Evolutionary conservation across 1,140 invertebrate genomes (phyloP).

Genomic region (Gerris buenoi): DNA sequence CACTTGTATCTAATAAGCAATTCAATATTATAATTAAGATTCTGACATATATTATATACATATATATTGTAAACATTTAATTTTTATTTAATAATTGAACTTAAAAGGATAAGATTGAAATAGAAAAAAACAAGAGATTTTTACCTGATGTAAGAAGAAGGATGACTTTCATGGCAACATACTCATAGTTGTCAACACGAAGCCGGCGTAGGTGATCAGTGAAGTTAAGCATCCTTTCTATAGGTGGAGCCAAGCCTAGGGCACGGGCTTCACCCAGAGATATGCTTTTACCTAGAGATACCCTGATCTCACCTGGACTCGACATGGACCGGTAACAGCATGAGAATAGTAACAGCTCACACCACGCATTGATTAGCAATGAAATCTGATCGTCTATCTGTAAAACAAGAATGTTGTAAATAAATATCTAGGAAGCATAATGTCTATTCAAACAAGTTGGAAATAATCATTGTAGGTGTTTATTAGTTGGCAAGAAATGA

Average conservation of each 20-base stretch:
- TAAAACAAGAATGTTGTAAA: constrained; percentile 25
- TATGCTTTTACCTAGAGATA: constrained; percentile 59
- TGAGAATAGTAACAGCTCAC: constrained; percentile 81
- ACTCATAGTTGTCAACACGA: constrained; percentile 89
- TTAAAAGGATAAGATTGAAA: too few relatives aligned
- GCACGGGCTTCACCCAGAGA: constrained; percentile 55
- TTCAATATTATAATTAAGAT: not conserved
- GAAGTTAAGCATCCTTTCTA: constrained; percentile 85
- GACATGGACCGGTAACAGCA: constrained; percentile 79
- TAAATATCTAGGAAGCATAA: too few relatives aligned
- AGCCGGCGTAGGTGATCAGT: constrained; percentile 79
- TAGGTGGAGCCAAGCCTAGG: constrained; percentile 58
- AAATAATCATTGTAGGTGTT: too few relatives aligned
- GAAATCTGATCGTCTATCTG: constrained; percentile 93
- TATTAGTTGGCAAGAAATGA: too few relatives aligned
- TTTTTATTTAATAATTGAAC: not conserved
- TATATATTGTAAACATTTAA: not conserved
- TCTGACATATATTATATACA: not conserved
- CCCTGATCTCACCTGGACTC: constrained; percentile 70
- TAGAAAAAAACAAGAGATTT: constrained; percentile 9
- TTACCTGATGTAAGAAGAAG: constrained; percentile 83
- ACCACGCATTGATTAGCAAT: constrained; percentile 93
- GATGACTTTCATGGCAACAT: constrained; percentile 89
- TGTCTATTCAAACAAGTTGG: too few relatives aligned
- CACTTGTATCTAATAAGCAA: constrained; percentile 62